A percentile compares a stretch with the other conserved stretches of the same genome.
Evolutionary conservation across 2,888 invertebrate species (phyloP).

Genomic region (Dorcus hopei): DNA sequence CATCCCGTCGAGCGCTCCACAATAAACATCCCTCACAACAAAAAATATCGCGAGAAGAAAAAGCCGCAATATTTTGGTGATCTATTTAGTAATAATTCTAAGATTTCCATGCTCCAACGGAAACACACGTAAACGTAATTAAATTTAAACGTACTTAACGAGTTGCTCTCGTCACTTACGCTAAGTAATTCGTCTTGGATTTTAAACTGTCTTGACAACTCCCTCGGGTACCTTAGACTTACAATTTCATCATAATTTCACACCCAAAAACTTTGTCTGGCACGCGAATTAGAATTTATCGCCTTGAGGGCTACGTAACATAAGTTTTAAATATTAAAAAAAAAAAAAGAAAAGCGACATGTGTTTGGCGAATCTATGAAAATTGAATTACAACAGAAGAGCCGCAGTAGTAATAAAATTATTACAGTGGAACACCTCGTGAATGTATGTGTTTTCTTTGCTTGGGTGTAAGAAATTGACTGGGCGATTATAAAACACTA

Average conservation of each 20-base stretch:
- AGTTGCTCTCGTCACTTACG: slow-evolving; percentile 14
- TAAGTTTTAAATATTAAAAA: background rate
- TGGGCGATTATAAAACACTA: too few species aligned
- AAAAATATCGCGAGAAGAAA: background rate
- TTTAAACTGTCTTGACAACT: slow-evolving; percentile 9
- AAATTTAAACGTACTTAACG: slow-evolving; percentile 17
- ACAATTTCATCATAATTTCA: slow-evolving; percentile 17
- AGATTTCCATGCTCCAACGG: slow-evolving; percentile 3
- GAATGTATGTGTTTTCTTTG: too few species aligned
- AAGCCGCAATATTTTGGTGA: too few species aligned
- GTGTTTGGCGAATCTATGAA: too few species aligned
- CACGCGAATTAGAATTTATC: slow-evolving; percentile 1
- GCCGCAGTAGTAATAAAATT: too few species aligned
- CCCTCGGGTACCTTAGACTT: slow-evolving; percentile 6
- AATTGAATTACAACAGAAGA: too few species aligned
- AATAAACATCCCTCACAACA: background rate
- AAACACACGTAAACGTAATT: slow-evolving; percentile 18
- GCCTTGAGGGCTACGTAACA: background rate
- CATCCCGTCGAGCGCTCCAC: slow-evolving; percentile 14
- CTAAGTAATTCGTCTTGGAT: slow-evolving; percentile 12
- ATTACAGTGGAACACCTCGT: too few species aligned
- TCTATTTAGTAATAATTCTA: background rate
- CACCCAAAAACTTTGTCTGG: slow-evolving; percentile 7
- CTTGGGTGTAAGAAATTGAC: too few species aligned
- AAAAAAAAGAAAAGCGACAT: too few species aligned